Evolutionary conservation across 2,113 vertebrate genomes (phyloP).

Genomic region (Malurus alboscapulatus): DNA sequence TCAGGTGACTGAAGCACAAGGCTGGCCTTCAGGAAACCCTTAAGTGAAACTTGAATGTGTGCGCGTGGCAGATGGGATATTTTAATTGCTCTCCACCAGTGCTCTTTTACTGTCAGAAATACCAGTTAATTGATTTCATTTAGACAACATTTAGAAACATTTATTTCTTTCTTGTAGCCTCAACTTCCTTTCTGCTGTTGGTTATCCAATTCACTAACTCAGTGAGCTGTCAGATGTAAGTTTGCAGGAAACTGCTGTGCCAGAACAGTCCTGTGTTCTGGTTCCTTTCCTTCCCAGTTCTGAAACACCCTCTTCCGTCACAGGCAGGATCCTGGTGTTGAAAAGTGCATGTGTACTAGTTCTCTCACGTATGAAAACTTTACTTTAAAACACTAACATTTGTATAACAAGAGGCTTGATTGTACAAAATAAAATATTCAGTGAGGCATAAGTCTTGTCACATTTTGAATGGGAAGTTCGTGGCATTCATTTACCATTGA

Average conservation of each 20-base stretch:
- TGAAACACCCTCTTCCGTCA: background rate
- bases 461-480: background rate
- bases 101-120: background rate
- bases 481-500: background rate
- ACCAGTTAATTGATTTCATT: background rate
- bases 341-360: background rate
- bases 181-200: background rate
- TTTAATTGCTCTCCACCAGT: background rate
- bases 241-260: background rate
- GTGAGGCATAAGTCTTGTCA: background rate
- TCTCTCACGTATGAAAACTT: background rate
- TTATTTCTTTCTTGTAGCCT: background rate
- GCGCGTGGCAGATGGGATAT: background rate
- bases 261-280: background rate
- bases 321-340: background rate
- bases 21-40: background rate
- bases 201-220: background rate
- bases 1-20: background rate
- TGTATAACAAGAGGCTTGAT: background rate
- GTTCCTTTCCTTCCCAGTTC: background rate
- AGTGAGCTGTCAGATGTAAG: background rate
- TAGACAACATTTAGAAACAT: background rate
- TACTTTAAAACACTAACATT: background rate
- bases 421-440: background rate
- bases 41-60: background rate